A percentile compares a stretch with the other conserved stretches of the same genome.
phyloP scores from a whole-genome alignment of 1,140 invertebrate genomes.

The Trichogramma pretiosum region DNA sequence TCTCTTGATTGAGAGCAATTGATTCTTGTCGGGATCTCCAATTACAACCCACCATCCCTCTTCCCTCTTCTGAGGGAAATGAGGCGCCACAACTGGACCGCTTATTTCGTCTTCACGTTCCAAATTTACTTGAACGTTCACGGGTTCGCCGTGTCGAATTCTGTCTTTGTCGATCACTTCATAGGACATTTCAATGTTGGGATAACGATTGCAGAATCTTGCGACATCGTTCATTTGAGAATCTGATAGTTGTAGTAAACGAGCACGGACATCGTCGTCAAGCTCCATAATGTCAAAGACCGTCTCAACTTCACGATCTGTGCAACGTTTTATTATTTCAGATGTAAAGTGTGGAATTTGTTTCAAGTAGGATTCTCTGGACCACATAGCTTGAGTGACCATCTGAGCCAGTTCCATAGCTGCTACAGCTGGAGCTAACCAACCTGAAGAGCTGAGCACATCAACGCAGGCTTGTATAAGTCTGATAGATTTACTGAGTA shows the following conservation, averaged over 20 bases:
- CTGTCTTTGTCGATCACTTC: constrained; percentile 79
- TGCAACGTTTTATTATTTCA: constrained; percentile 86
- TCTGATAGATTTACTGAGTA: constrained; percentile 78
- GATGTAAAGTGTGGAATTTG: constrained; percentile 91
- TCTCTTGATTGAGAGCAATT: constrained; percentile 91
- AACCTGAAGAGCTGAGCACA: constrained; percentile 94
- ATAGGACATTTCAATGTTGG: constrained; percentile 94
- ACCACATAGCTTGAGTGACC: constrained; percentile 99
- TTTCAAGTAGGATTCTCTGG: constrained; percentile 94
- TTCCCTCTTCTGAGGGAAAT: constrained; percentile 95
- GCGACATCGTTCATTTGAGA: constrained; percentile 94
- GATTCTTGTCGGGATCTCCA: constrained; percentile 90
- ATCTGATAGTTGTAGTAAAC: constrained; percentile 75
- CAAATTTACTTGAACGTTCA: constrained; percentile 83
- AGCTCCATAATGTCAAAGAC: constrained; percentile 99
- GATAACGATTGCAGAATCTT: constrained; percentile 96
- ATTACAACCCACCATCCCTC: constrained; percentile 99
- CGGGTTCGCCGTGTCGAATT: constrained; percentile 69
- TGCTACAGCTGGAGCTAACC: constrained; percentile 93
- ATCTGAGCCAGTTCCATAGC: constrained; percentile 99
- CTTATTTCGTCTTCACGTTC: constrained; percentile 96
- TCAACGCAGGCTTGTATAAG: constrained; percentile 98
- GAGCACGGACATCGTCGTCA: constrained; percentile 86
- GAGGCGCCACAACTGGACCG: constrained; percentile 93
- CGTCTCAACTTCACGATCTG: constrained; percentile 86